Percentiles rank a stretch among this genome's conserved stretches.
Evolutionary conservation across 2,888 invertebrate genomes (phyloP).

Genomic region (Tridacna gigas): DNA sequence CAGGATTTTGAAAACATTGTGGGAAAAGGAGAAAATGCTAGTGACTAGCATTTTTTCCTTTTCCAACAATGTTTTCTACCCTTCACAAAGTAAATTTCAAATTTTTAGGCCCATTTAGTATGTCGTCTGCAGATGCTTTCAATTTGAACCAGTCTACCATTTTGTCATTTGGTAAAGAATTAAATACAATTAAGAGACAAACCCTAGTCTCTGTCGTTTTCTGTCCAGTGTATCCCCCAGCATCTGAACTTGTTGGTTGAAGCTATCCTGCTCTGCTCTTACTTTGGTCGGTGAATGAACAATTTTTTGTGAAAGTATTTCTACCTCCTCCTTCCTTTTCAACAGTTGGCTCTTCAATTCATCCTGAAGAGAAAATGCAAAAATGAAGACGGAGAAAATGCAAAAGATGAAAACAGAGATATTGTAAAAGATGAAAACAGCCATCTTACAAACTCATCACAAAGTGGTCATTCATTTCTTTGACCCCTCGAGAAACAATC

Average conservation of each 20-base stretch:
- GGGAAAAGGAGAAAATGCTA: no score
- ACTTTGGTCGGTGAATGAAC: conserved; percentile 80
- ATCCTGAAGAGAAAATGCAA: conserved; percentile 66
- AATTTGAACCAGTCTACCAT: no score
- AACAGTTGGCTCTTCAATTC: conserved; percentile 69
- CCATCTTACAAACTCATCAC: not conserved
- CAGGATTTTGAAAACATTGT: no score
- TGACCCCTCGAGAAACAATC: not conserved
- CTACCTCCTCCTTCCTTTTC: conserved; percentile 68
- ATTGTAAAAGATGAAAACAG: not conserved
- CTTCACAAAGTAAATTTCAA: no score
- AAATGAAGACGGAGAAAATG: not conserved
- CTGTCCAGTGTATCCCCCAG: conserved; percentile 66
- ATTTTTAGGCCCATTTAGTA: no score
- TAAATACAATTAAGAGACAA: not conserved
- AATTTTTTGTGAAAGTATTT: conserved; percentile 76
- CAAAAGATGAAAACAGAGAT: not conserved
- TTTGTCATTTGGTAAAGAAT: no score
- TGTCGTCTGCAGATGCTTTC: no score
- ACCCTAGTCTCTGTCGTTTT: conserved; percentile 62
- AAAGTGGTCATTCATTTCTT: not conserved
- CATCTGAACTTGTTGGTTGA: conserved; percentile 64
- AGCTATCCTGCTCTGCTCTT: conserved; percentile 72
- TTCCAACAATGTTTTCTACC: no score
- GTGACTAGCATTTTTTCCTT: no score